Base-by-base conservation (phyloP, 2,797 vertebrate species). In the Trachurus trachurus region DNA sequence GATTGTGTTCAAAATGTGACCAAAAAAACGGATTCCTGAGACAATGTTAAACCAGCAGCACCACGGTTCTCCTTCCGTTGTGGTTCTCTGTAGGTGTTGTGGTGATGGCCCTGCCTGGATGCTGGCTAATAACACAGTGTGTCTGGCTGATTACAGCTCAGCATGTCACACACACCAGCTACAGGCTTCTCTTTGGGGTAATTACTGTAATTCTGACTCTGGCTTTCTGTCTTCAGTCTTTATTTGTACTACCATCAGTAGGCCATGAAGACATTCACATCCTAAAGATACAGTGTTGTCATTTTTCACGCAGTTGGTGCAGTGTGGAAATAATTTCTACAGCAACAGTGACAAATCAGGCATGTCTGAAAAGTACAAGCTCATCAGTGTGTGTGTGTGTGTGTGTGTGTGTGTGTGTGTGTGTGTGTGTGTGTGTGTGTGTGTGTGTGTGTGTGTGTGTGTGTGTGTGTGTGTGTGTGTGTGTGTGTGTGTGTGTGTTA, bases 191-290 rank as follows among this genome's bases (percentile, higher is more conserved):
- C 77, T 86, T 77, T 82, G 75, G 82, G 83, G 66, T 92, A 90
- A 93, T 92, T 78, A 92, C 88, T 91, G 60, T 91, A 59, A 90
- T 92, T 86, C 81, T 53, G 60, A 61, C 60, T 72, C 60, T 64
- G 34, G 79, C 74, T 66, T 56, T 60, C 68, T 65, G 49, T 73
- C 60, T 71, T 75, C 85, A 76, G 49, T 61, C 44, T 72, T 52
- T 58, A 1, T 53, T 12, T 45, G n/a, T n/a, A n/a, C n/a, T n/a
- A n/a, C n/a, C n/a, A n/a, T n/a, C n/a, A n/a, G n/a, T 31, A 37
- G 9, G 31, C 10, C 40, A 54, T 19, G 1, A 17, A 0, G 10
- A 31, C 44, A 22, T 56, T 68, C 50, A 53, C 3, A 57, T 31
- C 15, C n/a, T 68, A 56, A 71, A 75, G 5, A 54, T 64, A 64